Evolutionary conservation across 2,797 vertebrate genomes (phyloP).

Genomic region (Premnoplex brunnescens): DNA sequence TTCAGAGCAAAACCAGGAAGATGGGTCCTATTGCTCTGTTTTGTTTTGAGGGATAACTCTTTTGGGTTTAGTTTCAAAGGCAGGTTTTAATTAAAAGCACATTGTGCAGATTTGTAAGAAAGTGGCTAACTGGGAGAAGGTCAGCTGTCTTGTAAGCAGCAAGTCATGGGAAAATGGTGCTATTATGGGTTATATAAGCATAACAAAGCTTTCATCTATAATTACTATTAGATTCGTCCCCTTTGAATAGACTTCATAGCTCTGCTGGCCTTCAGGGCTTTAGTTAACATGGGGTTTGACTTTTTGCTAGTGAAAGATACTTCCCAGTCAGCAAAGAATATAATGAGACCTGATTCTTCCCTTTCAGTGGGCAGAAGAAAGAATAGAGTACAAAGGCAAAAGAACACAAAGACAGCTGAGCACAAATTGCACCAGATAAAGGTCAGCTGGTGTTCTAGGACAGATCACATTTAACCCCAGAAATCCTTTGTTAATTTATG

Average conservation of each 20-base stretch:
- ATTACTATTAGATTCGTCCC: conserved; percentile 25
- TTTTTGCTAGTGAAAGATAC: neutral
- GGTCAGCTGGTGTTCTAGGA: neutral
- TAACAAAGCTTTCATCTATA: conserved; percentile 52
- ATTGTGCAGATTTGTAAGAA: conserved; percentile 51
- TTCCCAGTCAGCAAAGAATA: neutral
- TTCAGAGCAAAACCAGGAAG: neutral
- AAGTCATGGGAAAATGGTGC: conserved; percentile 72
- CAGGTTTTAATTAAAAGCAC: conserved; percentile 72
- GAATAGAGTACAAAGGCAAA: neutral
- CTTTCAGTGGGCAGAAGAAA: neutral
- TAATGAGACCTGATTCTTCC: neutral
- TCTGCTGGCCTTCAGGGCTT: conserved; percentile 15
- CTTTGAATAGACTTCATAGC: conserved; percentile 8
- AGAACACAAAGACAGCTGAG: neutral
- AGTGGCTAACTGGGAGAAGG: conserved; percentile 52
- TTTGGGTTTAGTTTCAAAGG: conserved; percentile 41
- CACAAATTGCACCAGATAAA: neutral
- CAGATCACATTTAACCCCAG: neutral
- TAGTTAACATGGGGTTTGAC: neutral
- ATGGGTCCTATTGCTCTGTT: neutral
- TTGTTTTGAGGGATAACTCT: conserved; percentile 9
- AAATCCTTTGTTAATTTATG: neutral
- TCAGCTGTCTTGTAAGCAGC: conserved; percentile 56
- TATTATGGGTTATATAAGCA: conserved; percentile 63